phyloP scores from a whole-genome alignment of 1,140 invertebrate species.

The Whitmania pigra region DNA sequence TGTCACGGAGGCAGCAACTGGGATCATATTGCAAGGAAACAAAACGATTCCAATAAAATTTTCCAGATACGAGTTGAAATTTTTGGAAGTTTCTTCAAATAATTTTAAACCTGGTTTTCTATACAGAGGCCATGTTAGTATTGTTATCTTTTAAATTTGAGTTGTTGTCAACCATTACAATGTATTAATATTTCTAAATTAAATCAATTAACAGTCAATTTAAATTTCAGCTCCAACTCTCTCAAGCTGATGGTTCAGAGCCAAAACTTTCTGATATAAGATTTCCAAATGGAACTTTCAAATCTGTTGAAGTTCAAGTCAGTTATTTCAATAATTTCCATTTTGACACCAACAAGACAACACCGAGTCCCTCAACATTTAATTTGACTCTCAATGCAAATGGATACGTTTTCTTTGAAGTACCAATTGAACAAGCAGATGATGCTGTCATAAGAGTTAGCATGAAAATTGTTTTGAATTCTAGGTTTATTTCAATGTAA shows the following conservation, averaged over 20 bases:
- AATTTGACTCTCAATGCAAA: too few species aligned
- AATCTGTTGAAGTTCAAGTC: background rate
- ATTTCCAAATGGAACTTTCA: conserved; percentile 1
- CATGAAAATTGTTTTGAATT: too few species aligned
- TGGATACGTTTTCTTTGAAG: too few species aligned
- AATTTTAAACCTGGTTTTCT: conserved; percentile 74
- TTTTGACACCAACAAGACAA: background rate
- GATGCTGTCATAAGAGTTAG: too few species aligned
- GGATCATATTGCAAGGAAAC: background rate
- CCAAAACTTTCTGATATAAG: conserved; percentile 1
- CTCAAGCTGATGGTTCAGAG: background rate
- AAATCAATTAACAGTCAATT: too few species aligned
- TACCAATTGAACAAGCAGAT: too few species aligned
- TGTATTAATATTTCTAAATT: too few species aligned
- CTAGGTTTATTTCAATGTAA: too few species aligned
- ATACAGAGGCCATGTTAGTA: conserved; percentile 60
- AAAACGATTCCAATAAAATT: background rate
- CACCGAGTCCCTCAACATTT: too few species aligned
- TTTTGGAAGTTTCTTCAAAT: conserved; percentile 47
- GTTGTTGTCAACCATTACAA: too few species aligned
- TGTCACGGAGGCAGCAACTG: conserved; percentile 12
- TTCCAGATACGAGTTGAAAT: background rate
- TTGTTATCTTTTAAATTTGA: too few species aligned
- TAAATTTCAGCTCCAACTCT: background rate
- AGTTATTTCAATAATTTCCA: too few species aligned